Base-by-base conservation (phyloP, 2,113 vertebrate genomes). In the Desmodus rotundus region DNA sequence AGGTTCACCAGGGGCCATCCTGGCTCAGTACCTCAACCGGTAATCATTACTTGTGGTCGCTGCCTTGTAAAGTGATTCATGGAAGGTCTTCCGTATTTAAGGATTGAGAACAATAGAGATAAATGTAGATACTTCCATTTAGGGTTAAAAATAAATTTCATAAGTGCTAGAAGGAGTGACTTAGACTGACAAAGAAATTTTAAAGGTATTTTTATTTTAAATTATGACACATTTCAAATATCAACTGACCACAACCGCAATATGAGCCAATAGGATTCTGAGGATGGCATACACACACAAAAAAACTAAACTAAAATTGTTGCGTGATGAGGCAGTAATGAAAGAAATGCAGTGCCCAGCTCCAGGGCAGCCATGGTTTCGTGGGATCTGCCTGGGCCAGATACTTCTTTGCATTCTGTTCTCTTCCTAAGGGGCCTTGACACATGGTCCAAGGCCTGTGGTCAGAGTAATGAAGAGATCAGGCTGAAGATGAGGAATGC, bases 211-310 rank as follows among this genome's bases (percentile, higher is more conserved):
- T 95, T 83, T 93, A 85, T 87, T 82, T 73, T 91, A 56, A 95
- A 74, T 85, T 87, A 68, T 76, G 50, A 78, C 92, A 58, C 82
- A 92, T 41, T 97, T 85, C 76, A 94, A 76, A 26, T 90, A 92
- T 93, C 0, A 4, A 88, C 58, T 77, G 47, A 96, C 43, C 74
- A 84, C 82, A 96, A 92, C 17, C n/a, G 61, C 22, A 91, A 52
- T 31, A 33, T 67, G 41, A 92, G 73, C 50, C 86, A 93, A 63
- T 61, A 78, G 50, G 36, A 88, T 61, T 86, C 68, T 72, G 72
- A 74, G 24, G 16, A 50, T 82, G 58, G n/a, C n/a, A n/a, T n/a
- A n/a, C n/a, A n/a, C n/a, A 78, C 58, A 61, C 19, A 56, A 22
- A 58, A 61, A 58, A 58, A 20, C 54, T 22, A 58, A 58, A 7